These are phyloP conservation scores for Caenorhabditis sinica DNA, from an alignment of 2,888 invertebrate genomes.

Conservation along the genomic window DNA sequence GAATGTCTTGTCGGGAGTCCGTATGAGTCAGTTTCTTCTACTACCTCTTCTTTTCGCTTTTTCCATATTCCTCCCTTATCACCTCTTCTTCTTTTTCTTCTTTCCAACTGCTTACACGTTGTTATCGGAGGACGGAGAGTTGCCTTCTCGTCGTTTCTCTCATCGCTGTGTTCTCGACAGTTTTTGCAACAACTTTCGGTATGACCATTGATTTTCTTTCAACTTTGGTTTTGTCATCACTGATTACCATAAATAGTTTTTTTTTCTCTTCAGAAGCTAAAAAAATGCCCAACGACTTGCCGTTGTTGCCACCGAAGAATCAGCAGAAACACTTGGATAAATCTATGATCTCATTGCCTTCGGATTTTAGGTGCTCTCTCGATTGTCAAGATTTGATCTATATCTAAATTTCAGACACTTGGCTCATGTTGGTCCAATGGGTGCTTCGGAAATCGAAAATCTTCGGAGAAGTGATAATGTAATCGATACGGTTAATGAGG, in stretches of 20 bases:
- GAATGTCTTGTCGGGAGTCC: constrained; percentile 39
- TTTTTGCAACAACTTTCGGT: constrained; percentile 53
- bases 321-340: constrained; percentile 57
- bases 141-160: constrained; percentile 26
- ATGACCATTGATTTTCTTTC: constrained; percentile 56
- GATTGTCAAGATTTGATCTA: neutral
- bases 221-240: neutral
- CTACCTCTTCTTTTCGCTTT: constrained; percentile 17
- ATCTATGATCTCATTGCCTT: constrained; percentile 54
- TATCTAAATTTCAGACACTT: constrained; percentile 45
- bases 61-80: constrained; percentile 17
- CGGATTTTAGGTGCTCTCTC: constrained; percentile 41
- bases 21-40: constrained; percentile 19
- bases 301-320: constrained; percentile 56
- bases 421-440: constrained; percentile 51
- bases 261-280: neutral
- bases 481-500: constrained; percentile 45
- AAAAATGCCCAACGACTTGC: constrained; percentile 56
- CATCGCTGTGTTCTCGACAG: constrained; percentile 22
- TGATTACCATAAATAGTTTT: neutral
- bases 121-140: constrained; percentile 36
- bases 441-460: constrained; percentile 37
- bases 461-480: constrained; percentile 51
- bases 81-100: too few species aligned
- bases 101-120: constrained; percentile 47